phyloP scores from a whole-genome alignment of 2,888 invertebrate species.

The Acheta domesticus region DNA sequence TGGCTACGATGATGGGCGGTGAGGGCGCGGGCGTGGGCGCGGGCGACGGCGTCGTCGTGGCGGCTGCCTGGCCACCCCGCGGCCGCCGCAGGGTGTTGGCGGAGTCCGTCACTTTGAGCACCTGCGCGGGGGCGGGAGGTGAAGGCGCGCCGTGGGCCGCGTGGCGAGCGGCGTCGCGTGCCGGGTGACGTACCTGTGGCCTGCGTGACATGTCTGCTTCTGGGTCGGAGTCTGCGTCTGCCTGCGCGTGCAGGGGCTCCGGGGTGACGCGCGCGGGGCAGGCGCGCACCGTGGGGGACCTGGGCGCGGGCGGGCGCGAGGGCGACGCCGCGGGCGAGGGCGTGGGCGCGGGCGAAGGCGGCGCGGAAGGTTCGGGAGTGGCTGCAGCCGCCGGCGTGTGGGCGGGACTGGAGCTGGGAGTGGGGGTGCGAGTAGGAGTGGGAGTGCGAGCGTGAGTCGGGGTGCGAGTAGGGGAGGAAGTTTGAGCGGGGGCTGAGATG shows the following conservation, averaged over 20 bases:
- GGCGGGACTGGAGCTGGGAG: conserved; percentile 29
- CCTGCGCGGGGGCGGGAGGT: background rate
- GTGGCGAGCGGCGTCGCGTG: too few species aligned
- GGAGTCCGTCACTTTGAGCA: conserved; percentile 19
- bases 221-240: conserved; percentile 54
- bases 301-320: background rate
- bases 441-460: background rate
- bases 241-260: conserved; percentile 34
- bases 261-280: conserved; percentile 19
- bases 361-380: background rate
- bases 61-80: background rate
- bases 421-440: background rate
- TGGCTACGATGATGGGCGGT: background rate
- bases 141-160: background rate
- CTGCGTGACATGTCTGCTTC: conserved; percentile 54
- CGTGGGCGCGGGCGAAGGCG: background rate
- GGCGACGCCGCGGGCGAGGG: background rate
- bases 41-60: background rate
- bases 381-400: background rate
- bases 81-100: background rate
- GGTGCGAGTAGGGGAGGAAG: background rate
- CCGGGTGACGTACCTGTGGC: background rate
- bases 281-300: conserved; percentile 23
- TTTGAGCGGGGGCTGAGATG: background rate
- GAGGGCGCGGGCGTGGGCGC: background rate